These are phyloP conservation scores for Tympanuchus pallidicinctus DNA, from an alignment of 2,113 vertebrate species.

Conservation along the genomic window DNA sequence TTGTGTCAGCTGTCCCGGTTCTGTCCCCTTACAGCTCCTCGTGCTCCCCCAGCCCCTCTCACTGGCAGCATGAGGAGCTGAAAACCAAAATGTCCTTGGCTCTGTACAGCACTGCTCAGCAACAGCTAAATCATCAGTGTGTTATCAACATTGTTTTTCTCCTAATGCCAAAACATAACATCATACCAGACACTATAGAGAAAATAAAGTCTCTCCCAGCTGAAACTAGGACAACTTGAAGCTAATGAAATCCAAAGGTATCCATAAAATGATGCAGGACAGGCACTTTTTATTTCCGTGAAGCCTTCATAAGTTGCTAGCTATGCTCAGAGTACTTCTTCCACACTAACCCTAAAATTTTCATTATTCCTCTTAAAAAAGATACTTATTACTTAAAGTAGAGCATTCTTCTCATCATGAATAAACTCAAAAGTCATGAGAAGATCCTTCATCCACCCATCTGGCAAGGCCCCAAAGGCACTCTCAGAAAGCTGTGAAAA, in stretches of 20 bases:
- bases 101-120: not conserved
- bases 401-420: not conserved
- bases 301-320: not conserved
- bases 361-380: not conserved
- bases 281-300: not conserved
- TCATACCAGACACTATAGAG: not conserved
- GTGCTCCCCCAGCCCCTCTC: not conserved
- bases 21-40: not conserved
- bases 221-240: not conserved
- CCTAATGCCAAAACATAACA: not conserved
- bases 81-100: not conserved
- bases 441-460: not conserved
- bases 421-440: not conserved
- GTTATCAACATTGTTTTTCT: not conserved
- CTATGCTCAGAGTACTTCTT: not conserved
- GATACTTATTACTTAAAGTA: not conserved
- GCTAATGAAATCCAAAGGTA: not conserved
- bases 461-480: not conserved
- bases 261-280: not conserved
- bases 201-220: not conserved
- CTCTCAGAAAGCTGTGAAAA: not conserved
- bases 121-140: not conserved
- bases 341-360: not conserved
- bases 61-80: not conserved
- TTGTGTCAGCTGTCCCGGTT: not conserved